Conservation (phyloP, 1,140 invertebrate genomes). For the Tetragnatha versicolor region DNA sequence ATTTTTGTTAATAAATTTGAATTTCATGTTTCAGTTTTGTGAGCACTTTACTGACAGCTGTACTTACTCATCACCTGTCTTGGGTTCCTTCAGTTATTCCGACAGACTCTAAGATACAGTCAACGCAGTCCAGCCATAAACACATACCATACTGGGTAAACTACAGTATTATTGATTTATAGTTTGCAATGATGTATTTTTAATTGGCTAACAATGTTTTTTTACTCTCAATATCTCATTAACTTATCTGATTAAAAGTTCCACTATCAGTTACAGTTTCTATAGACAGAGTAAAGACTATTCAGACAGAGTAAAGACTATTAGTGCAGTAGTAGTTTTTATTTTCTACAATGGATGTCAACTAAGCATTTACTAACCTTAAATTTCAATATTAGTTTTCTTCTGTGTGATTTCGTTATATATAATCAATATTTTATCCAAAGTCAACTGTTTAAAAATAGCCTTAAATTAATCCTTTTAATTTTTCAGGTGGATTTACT, state of each 20-base stretch:
- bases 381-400: background rate
- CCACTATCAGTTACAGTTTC: background rate
- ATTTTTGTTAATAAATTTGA: background rate
- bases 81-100: constrained; percentile 82
- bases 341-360: too few relatives aligned
- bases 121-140: constrained; percentile 41
- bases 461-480: background rate
- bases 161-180: background rate
- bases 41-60: constrained; percentile 84
- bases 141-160: constrained; percentile 65
- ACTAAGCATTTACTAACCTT: background rate
- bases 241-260: background rate
- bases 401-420: background rate
- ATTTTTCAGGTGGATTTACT: constrained; percentile 63
- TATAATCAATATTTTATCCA: background rate
- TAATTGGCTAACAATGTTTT: background rate
- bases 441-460: background rate
- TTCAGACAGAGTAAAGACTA: too few relatives aligned
- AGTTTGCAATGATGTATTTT: background rate
- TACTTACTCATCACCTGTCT: constrained; percentile 86
- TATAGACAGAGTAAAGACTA: too few relatives aligned
- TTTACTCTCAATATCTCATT: background rate
- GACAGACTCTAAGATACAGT: constrained; percentile 61
- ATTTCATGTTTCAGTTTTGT: constrained; percentile 77
- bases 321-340: too few relatives aligned